Conservation (phyloP, 2,888 invertebrate species). For the Drosophila mercatorum region DNA sequence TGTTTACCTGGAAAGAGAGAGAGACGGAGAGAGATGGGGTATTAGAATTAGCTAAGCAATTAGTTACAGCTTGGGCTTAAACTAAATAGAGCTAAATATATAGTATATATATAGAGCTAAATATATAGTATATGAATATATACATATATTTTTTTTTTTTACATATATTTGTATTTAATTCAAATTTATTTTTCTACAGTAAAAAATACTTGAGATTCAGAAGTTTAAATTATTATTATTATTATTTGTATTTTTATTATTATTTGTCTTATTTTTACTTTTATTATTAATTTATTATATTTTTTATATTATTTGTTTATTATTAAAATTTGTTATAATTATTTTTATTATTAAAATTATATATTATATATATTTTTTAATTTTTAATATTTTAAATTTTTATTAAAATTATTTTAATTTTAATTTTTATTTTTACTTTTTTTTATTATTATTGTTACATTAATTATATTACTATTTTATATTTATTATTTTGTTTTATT, state of each 20-base stretch:
- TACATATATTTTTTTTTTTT: too few relatives aligned
- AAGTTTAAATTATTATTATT: too few relatives aligned
- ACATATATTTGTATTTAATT: too few relatives aligned
- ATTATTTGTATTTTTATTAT: too few relatives aligned
- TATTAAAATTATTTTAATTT: neutral
- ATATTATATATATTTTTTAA: too few relatives aligned
- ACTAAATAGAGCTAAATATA: neutral
- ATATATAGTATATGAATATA: neutral
- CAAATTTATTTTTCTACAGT: neutral
- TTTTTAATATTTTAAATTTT: neutral
- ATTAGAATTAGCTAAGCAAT: slow-evolving; percentile 15
- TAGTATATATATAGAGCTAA: neutral
- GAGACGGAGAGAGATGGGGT: neutral
- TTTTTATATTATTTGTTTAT: too few relatives aligned
- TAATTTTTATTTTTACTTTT: too few relatives aligned
- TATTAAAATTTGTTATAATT: neutral
- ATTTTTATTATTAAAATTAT: neutral
- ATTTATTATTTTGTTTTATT: neutral
- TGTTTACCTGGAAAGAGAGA: slow-evolving; percentile 45
- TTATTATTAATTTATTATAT: too few relatives aligned
- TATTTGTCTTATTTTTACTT: neutral
- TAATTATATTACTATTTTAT: neutral
- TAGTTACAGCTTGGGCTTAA: neutral
- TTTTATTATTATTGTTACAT: neutral
- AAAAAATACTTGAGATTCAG: too few relatives aligned